Conservation (phyloP, 2,888 invertebrate genomes). For the Branchipolynoe longqiensis region DNA sequence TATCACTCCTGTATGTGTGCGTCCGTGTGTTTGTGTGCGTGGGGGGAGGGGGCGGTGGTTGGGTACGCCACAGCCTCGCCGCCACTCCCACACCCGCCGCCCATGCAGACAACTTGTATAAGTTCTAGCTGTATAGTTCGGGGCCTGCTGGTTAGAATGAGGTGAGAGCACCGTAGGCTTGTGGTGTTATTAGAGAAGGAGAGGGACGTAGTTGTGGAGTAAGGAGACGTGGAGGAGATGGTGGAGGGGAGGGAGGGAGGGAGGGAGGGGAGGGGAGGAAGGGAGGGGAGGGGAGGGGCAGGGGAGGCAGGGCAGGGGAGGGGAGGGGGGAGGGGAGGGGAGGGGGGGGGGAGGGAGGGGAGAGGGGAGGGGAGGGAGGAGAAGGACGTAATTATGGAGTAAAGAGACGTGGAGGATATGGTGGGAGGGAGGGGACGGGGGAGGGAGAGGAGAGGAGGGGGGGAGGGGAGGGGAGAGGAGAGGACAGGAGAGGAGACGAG, state of each 20-base stretch:
- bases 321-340: not conserved
- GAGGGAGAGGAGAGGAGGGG: not conserved
- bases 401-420: not conserved
- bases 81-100: too few species aligned
- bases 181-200: too few species aligned
- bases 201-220: too few species aligned
- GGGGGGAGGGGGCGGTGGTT: too few species aligned
- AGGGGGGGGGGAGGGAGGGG: not conserved
- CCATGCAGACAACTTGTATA: too few species aligned
- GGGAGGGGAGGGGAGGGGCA: not conserved
- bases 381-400: not conserved
- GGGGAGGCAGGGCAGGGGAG: not conserved
- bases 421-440: not conserved
- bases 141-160: too few species aligned
- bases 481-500: not conserved
- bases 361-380: not conserved
- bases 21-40: too few species aligned
- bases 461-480: not conserved
- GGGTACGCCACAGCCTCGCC: too few species aligned
- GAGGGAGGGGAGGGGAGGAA: not conserved
- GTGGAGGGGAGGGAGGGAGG: slow-evolving; percentile 16
- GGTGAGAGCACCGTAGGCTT: too few species aligned
- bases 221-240: not conserved
- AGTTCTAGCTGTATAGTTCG: too few species aligned
- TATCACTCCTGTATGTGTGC: too few species aligned